phyloP scores from a whole-genome alignment of 2,888 invertebrate genomes.

The Venusia cambrica region DNA sequence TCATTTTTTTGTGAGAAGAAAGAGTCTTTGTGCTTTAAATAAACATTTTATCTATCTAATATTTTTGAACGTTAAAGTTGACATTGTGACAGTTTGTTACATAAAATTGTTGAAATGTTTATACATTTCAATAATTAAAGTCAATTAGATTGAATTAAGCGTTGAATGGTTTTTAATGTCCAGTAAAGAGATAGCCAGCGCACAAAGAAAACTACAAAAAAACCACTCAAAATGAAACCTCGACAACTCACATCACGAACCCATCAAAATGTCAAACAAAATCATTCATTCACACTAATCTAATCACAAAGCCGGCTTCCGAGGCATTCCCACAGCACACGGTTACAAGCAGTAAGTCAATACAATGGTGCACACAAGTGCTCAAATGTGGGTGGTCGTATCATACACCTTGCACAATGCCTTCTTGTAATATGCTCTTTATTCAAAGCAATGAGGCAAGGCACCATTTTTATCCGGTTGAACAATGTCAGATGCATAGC shows the following conservation, averaged over 20 bases:
- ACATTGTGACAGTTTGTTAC: too few relatives aligned
- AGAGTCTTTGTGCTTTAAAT: too few relatives aligned
- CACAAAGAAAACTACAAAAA: too few relatives aligned
- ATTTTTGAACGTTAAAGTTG: too few relatives aligned
- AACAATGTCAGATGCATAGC: constrained; percentile 17
- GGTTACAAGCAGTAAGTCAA: constrained; percentile 37
- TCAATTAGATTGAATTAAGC: too few relatives aligned
- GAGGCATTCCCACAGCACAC: constrained; percentile 46
- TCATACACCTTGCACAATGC: constrained; percentile 62
- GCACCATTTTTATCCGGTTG: constrained; percentile 35
- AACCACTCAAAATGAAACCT: constrained; percentile 21
- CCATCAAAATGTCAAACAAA: constrained; percentile 49
- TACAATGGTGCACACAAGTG: constrained; percentile 43
- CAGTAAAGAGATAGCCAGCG: too few relatives aligned
- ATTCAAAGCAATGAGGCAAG: constrained; percentile 36
- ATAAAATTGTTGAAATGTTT: too few relatives aligned
- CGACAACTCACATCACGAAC: constrained; percentile 29
- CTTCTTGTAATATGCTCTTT: constrained; percentile 42
- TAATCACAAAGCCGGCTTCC: constrained; percentile 53
- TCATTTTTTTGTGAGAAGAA: too few relatives aligned
- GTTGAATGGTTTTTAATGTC: too few relatives aligned
- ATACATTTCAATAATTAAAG: too few relatives aligned
- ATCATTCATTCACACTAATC: constrained; percentile 58
- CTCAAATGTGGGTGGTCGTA: constrained; percentile 54
- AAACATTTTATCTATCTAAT: too few relatives aligned